Base-by-base conservation (phyloP, 2,113 vertebrate species). In the Menidia beryllina region DNA sequence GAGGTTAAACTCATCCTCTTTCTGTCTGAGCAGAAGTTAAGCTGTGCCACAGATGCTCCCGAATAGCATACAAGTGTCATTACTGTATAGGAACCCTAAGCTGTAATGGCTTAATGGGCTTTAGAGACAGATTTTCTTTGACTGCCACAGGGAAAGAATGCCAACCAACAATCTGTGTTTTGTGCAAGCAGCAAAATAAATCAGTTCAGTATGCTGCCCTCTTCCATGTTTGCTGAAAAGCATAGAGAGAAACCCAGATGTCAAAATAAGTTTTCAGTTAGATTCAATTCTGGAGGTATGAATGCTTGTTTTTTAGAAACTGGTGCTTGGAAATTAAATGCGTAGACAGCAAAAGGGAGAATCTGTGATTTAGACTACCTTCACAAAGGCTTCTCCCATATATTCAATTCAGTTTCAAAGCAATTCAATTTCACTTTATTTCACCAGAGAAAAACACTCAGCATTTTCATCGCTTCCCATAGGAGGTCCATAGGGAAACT, bases 201-300 rank as follows among this genome's bases (percentile, higher is more conserved):
- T 53, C 75, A 69, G 82, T 83, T 86, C 64, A 61, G 57, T 77
- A 82, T 80, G 81, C 77, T 49, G 72, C 55, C 67, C 50, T n/a
- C 26, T 68, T 78, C 47, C 76, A 57, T 47, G 68, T 80, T 50
- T 48, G 61, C 65, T 43, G 43, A 65, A 77, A 74, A 88, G 89
- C 75, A 79, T 48, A 48, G 39, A 69, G 24, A 72, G 55, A 83
- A 74, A 79, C 74, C 38, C 72, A 83, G 57, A 81, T 84, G 90
- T 87, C 82, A 86, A 43, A 63, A 52, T 61, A 87, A 45, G 68
- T 83, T 89, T 87, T 83, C 67, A 48, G 50, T 36, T 69, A 88
- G 86, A 93, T 91, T 87, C 75, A 92, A 89, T 92, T 91, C 82
- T 47, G 11, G 64, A 89, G 86, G 90, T 89, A 92, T 85, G 79